A percentile compares a stretch with the other conserved stretches of the same genome.
Conservation (phyloP, 64 coral and sea anemone species). For the Trachythela sp. region DNA sequence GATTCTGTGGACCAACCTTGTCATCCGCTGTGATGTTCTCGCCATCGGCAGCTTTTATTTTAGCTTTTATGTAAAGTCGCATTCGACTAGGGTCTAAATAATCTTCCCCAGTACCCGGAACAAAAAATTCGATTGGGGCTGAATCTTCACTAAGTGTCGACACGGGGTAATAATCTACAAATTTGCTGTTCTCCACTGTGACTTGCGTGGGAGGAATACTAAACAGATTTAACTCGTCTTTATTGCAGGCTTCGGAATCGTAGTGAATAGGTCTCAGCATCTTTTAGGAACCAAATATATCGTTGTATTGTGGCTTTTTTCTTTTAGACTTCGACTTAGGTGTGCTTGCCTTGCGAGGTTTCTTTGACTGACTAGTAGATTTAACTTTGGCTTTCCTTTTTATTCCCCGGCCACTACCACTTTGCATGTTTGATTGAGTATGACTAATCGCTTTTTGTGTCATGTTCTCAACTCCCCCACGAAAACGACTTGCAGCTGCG, state of each 20-base stretch:
- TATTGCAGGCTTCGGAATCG: not conserved
- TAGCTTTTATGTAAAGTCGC: not conserved
- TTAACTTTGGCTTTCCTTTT: not conserved
- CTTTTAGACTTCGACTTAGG: not conserved
- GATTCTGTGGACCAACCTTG: too few species aligned
- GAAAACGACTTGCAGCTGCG: not conserved
- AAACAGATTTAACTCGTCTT: not conserved
- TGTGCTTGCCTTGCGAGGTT: not conserved
- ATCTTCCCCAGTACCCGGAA: not conserved
- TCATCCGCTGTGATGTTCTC: too few species aligned
- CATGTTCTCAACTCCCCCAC: not conserved
- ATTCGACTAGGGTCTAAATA: not conserved
- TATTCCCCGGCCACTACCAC: not conserved
- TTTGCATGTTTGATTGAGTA: not conserved
- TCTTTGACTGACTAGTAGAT: not conserved
- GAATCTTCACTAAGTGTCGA: too few species aligned
- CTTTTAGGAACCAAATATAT: not conserved
- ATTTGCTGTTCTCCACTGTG: too few species aligned
- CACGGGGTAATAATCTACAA: too few species aligned
- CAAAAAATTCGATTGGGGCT: not conserved
- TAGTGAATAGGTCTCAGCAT: too few species aligned
- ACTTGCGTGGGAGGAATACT: not conserved
- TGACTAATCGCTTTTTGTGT: not conserved
- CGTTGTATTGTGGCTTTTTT: not conserved
- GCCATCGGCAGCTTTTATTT: too few species aligned